These are phyloP conservation scores for Troglohyphantes excavatus DNA, from an alignment of 2,888 invertebrate genomes.

Conservation along the genomic window DNA sequence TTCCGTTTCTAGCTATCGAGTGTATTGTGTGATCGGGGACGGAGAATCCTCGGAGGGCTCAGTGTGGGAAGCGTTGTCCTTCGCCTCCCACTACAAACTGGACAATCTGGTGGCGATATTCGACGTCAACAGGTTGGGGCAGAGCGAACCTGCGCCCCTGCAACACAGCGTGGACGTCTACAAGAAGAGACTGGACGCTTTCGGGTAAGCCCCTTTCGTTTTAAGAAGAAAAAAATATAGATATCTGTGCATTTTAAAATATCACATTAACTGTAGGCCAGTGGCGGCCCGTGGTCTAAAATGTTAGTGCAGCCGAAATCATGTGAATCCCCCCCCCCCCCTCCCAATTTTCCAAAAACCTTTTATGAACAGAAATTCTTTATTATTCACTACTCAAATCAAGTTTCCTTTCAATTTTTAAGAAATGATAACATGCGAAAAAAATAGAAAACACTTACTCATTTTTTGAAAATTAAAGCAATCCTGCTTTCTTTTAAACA, in stretches of 20 bases:
- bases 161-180: slow-evolving; percentile 95
- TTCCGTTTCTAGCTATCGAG: slow-evolving; percentile 86
- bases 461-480: too few relatives aligned
- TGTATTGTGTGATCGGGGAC: slow-evolving; percentile 97
- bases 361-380: too few relatives aligned
- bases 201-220: slow-evolving; percentile 86
- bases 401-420: too few relatives aligned
- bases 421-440: too few relatives aligned
- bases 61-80: slow-evolving; percentile 98
- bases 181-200: slow-evolving; percentile 91
- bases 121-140: slow-evolving; percentile 98
- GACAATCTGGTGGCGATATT: slow-evolving; percentile 98
- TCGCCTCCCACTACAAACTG: slow-evolving; percentile 95
- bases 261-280: not conserved
- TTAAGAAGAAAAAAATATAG: not conserved
- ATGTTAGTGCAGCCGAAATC: too few relatives aligned
- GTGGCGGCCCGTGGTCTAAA: too few relatives aligned
- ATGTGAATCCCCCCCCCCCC: too few relatives aligned
- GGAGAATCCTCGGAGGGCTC: slow-evolving; percentile 99
- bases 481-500: too few relatives aligned
- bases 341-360: too few relatives aligned
- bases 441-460: too few relatives aligned
- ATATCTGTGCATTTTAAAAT: not conserved
- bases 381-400: too few relatives aligned
- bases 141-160: slow-evolving; percentile 96